A percentile compares a stretch with the other conserved stretches of the same genome.
Conservation (phyloP, 1,140 invertebrate genomes). For the Drosophila quadrilineata region DNA sequence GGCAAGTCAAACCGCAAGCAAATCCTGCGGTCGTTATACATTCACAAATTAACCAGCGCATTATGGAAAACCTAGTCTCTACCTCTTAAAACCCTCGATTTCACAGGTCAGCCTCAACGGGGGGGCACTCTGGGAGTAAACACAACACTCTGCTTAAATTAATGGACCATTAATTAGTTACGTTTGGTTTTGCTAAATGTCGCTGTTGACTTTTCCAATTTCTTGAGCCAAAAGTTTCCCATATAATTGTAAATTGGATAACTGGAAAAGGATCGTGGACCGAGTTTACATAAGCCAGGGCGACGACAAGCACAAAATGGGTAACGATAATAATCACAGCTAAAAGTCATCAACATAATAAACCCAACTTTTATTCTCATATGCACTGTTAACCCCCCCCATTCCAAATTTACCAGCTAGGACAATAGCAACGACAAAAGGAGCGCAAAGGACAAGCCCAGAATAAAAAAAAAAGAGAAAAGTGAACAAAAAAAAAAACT, state of each 20-base stretch:
- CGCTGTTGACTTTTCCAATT: too few relatives aligned
- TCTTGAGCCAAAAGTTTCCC: too few relatives aligned
- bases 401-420: slow-evolving; percentile 6
- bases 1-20: slow-evolving; percentile 42
- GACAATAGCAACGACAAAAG: slow-evolving; percentile 41
- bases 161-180: too few relatives aligned
- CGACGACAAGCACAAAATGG: slow-evolving; percentile 61
- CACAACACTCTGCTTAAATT: too few relatives aligned
- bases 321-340: slow-evolving; percentile 71
- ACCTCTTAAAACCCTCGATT: too few relatives aligned
- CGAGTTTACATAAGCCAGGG: slow-evolving; percentile 35
- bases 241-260: too few relatives aligned
- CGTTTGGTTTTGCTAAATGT: too few relatives aligned
- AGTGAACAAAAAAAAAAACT: slow-evolving; percentile 41
- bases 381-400: slow-evolving; percentile 47
- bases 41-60: slow-evolving; percentile 61
- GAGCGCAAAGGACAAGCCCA: not conserved
- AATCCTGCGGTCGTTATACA: slow-evolving; percentile 44
- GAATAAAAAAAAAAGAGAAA: not conserved
- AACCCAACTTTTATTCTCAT: slow-evolving; percentile 65
- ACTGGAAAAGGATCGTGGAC: too few relatives aligned
- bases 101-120: too few relatives aligned
- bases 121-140: too few relatives aligned
- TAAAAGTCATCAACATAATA: slow-evolving; percentile 77
- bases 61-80: too few relatives aligned